Evolutionary conservation across 2,797 vertebrate genomes (phyloP).

Genomic region (Chloroceryle inda): DNA sequence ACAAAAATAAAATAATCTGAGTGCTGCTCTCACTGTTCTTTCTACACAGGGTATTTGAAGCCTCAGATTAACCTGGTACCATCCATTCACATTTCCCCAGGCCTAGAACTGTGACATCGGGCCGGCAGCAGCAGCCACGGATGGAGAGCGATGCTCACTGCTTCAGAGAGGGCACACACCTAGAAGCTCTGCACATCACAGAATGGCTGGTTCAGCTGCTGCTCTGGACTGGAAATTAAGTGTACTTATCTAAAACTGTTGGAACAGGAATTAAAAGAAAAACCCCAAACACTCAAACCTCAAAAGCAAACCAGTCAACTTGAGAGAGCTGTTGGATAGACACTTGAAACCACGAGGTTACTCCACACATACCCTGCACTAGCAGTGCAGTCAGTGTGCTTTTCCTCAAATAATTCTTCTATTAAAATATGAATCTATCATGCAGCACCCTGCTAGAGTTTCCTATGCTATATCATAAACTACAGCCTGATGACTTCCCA

Average conservation of each 20-base stretch:
- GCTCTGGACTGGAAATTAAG: not conserved
- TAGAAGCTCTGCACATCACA: not conserved
- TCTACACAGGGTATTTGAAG: not conserved
- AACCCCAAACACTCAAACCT: not conserved
- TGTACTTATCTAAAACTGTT: not conserved
- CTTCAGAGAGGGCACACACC: not conserved
- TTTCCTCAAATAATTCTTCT: not conserved
- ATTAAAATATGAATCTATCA: not conserved
- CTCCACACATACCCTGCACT: not conserved
- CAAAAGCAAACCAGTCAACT: not conserved
- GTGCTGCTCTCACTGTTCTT: not conserved
- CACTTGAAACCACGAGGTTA: not conserved
- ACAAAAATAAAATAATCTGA: not conserved
- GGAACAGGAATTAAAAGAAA: not conserved
- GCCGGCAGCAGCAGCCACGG: not conserved
- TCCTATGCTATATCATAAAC: not conserved
- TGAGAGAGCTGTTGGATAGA: not conserved
- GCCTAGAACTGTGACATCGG: not conserved
- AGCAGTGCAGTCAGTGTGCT: not conserved
- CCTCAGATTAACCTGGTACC: not conserved
- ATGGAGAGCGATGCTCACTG: accelerated
- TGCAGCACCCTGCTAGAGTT: not conserved
- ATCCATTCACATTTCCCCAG: not conserved
- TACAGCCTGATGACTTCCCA: conserved; percentile 8
- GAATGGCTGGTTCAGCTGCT: not conserved